phyloP scores from a whole-genome alignment of 92 coral and sea anemone genomes.

The Pocillopora grandis region DNA sequence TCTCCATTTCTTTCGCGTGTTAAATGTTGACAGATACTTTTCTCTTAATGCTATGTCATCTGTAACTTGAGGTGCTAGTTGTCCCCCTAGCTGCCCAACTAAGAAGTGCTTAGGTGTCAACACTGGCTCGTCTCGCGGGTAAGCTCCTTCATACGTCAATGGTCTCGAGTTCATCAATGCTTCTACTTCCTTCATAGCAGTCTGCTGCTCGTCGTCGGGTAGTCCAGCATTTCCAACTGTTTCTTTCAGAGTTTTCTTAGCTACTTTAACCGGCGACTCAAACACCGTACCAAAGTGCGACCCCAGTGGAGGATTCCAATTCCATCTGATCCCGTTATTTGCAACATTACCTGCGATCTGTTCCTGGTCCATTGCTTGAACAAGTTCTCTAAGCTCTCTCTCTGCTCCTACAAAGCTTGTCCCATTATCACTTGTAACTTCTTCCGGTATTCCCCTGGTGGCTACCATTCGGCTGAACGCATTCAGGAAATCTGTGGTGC shows the following conservation, averaged over 20 bases:
- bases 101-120: no score
- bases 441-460: constrained; percentile 11
- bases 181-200: constrained; percentile 24
- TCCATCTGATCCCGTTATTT: constrained; percentile 37
- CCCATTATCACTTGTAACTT: constrained; percentile 27
- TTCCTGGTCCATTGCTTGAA: not conserved
- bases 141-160: no score
- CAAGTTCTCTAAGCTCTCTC: not conserved
- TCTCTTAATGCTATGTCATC: not conserved
- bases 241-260: constrained; percentile 15
- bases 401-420: constrained; percentile 3
- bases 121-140: no score
- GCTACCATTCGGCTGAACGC: constrained; percentile 26
- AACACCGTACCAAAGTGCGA: constrained; percentile 48
- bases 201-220: constrained; percentile 30
- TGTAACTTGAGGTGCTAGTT: no score
- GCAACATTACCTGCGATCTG: constrained; percentile 6
- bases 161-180: constrained; percentile 22
- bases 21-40: constrained; percentile 10
- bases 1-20: constrained; percentile 34
- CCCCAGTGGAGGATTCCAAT: constrained; percentile 30
- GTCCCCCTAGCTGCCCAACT: no score
- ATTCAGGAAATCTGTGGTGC: constrained; percentile 12
- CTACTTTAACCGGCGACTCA: constrained; percentile 27
- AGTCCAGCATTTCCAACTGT: constrained; percentile 34